Evolutionary conservation across 1,140 invertebrate genomes (phyloP), one percentile per base, ranked within the genome.

Genomic region (Lasaia peninsularis): DNA sequence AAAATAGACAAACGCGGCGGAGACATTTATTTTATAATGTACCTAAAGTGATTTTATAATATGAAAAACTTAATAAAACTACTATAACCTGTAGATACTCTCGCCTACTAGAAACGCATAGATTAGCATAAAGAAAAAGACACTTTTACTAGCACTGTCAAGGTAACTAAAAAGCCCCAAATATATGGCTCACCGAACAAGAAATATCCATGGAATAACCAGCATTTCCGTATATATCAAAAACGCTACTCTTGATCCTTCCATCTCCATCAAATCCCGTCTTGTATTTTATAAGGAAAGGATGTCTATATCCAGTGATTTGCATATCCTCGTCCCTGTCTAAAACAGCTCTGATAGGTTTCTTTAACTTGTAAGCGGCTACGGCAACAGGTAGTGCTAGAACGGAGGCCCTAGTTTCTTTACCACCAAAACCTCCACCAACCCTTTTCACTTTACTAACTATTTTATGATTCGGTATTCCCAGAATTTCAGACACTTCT

Each of bases 311-410:
- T 3, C 95, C 96, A 16, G 91, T 92, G 1, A 93, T 91, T 65
- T 93, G 89, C 94, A 97, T 97, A 75, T 97, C 95, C 87, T 97
- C 95, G 70, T 96, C n/a, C n/a, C n/a, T n/a, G n/a, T n/a, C n/a
- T n/a, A n/a, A n/a, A n/a, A n/a, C n/a, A n/a, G n/a, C n/a, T n/a
- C n/a, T n/a, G n/a, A n/a, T n/a, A n/a, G n/a, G n/a, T n/a, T n/a
- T n/a, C n/a, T n/a, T n/a, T n/a, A 94, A 69, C 96, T 93, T 88
- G 59, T 90, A 83, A 18, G 92, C 92, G 8, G 92, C 92, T 2
- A 93, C 57, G 24, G 91, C 91, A 10, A 91, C 89, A 21, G 92
- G 92, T 35, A 93, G 33, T 52, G 89, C 82, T 12, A 92, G 58
- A 6, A 92, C 60, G 12, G 75, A 56, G 5, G 88, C 73, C 59